Base-by-base conservation (phyloP, 2,888 invertebrate species). In the Erpobdella octoculata region DNA sequence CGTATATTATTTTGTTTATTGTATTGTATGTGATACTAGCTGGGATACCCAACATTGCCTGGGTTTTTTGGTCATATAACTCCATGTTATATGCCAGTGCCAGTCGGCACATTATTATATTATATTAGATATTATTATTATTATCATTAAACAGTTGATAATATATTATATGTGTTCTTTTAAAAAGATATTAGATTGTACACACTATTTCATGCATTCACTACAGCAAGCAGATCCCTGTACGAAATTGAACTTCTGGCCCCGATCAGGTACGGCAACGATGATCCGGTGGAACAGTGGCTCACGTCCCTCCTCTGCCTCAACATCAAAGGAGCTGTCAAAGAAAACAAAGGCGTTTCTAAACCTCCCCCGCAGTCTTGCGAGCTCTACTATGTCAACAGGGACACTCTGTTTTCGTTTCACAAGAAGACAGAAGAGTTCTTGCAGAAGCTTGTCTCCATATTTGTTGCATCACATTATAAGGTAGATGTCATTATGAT, bases 401-500 rank as follows among this genome's bases (percentile, higher is more conserved):
- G 93, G 73, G 97, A 99, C 83, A 93, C 96, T 0, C 84, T 98
- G 36, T 99, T 99, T 85, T 95, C 94, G 71, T 97, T 93, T 82
- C 95, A 97, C 81, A 90, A 90, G 80, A 93, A 93, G 8, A 84
- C 86, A 0, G 86, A 87, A 77, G 87, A 89, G 2, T 97, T 99
- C 83, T 85, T 99, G 12, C 94, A 96, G 78, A 86, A 92, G 73
- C 82, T 99, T 12, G 92, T 98, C 76, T 88, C 93, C 18, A 88
- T 99, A 59, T 96, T 93, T 81, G 97, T 97, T 0, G 89, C 98
- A 0, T 96, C 97, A 6, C 98, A 98, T 85, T 98, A 99, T 82
- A 98, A 97, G 87, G 91, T 85, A 15, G 28, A 21, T 9, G 21
- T 25, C 53, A 53, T 53, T 9, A 12, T n/a, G n/a, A n/a, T n/a